Percentiles rank a stretch among this genome's conserved stretches.
Evolutionary conservation across 2,888 invertebrate genomes (phyloP).

Genomic region (Clusia tigrina): DNA sequence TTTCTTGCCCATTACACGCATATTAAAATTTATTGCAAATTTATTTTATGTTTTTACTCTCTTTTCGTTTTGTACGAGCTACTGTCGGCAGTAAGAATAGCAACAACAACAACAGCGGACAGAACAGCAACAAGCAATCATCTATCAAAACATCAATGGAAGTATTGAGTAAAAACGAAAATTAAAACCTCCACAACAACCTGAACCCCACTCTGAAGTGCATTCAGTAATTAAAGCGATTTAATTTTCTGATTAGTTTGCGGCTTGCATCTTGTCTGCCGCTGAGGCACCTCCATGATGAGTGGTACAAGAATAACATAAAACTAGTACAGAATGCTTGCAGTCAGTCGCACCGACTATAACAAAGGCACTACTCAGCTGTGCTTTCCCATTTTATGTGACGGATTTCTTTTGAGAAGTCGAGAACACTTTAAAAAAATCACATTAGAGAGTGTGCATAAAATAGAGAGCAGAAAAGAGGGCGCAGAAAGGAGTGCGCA

Average conservation of each 20-base stretch:
- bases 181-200: neutral
- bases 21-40: conserved; percentile 56
- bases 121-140: neutral
- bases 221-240: conserved; percentile 64
- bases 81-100: conserved; percentile 34
- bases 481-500: too few relatives aligned
- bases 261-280: conserved; percentile 30
- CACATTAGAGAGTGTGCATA: too few relatives aligned
- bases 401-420: too few relatives aligned
- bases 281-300: neutral
- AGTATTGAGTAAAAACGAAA: neutral
- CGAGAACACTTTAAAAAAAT: too few relatives aligned
- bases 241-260: conserved; percentile 63
- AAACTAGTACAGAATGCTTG: too few relatives aligned
- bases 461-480: too few relatives aligned
- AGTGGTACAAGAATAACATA: too few relatives aligned
- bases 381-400: too few relatives aligned
- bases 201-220: conserved; percentile 35
- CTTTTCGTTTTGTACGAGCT: neutral
- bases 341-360: too few relatives aligned
- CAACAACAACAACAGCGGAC: neutral
- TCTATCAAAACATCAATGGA: conserved; percentile 2
- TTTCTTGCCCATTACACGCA: conserved; percentile 53
- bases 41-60: conserved; percentile 50
- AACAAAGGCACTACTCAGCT: too few relatives aligned